Conservation (phyloP, 2,797 vertebrate species). For the Aythya fuligula region DNA sequence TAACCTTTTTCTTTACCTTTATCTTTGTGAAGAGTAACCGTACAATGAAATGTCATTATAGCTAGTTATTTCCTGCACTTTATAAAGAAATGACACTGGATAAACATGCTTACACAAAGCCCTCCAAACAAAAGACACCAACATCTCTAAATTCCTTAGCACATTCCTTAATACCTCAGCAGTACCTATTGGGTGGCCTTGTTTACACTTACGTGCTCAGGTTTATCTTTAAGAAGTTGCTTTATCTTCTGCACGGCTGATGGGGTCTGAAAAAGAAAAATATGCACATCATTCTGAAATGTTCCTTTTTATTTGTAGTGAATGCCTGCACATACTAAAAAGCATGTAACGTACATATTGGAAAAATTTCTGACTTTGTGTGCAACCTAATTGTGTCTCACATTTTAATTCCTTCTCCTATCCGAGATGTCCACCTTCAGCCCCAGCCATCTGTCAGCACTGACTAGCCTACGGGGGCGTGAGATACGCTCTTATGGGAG, state of each 20-base stretch:
- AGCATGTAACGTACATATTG: rapidly evolving
- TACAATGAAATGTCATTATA: neutral
- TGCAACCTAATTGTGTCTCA: neutral
- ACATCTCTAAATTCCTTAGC: neutral
- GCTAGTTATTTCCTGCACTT: neutral
- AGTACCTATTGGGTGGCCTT: neutral
- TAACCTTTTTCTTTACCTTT: neutral
- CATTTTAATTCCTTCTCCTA: neutral
- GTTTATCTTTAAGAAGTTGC: slow-evolving; percentile 88
- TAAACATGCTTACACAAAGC: neutral
- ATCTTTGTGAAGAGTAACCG: neutral
- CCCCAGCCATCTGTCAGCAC: neutral
- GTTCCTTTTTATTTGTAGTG: neutral
- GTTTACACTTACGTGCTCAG: slow-evolving; percentile 90
- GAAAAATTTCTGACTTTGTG: neutral
- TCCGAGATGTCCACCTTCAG: neutral
- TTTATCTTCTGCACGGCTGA: slow-evolving; percentile 93
- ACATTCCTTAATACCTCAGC: neutral
- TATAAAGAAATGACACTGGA: neutral
- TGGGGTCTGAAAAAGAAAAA: slow-evolving; percentile 86
- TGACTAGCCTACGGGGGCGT: too few relatives aligned
- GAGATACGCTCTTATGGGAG: too few relatives aligned
- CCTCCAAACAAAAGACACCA: neutral
- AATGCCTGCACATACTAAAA: neutral
- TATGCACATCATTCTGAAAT: neutral